Base-by-base conservation (phyloP, 1,140 invertebrate genomes). In the Ceratosolen fusciceps region DNA sequence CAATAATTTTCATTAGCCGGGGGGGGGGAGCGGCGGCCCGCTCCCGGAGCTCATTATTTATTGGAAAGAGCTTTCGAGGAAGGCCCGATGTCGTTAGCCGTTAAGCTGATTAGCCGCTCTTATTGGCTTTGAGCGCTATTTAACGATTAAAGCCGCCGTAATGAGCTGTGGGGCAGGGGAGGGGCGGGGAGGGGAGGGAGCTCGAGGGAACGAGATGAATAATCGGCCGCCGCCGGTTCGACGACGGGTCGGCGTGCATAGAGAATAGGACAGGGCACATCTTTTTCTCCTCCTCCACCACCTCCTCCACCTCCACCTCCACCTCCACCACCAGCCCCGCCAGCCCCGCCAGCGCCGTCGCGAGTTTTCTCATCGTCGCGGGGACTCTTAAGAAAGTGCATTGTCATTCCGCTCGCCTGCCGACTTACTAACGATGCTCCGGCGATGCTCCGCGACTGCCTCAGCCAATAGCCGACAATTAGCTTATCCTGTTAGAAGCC, bases 391-490 rank as follows among this genome's bases (percentile, higher is more conserved):
- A 88, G 88, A 88, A 88, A 86, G 83, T 86, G 84, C 89, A 90
- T 90, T 90, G 88, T 89, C 87, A 90, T 90, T 90, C 89, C 83
- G 77, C 82, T 89, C 89, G 86, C 83, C 83, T 87, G 83, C 85
- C 84, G 85, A 84, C 85, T 87, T 68, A 85, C 89, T 90, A 90
- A 90, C 88, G 88, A 90, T 88, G 86, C 89, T 86, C 84, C 81
- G 79, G 75, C 83, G 14, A 85, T 82, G 87, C 84, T 85, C 80
- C 81, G 52, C 85, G 88, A 88, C 87, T 77, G 74, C 88, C 88
- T 90, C 88, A 89, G 87, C 89, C 89, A 90, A 90, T 90, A 90
- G 83, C 84, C 86, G 87, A 88, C 89, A 90, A 90, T 90, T 90
- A 90, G 87, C 89, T 90, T 90, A 90, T 90, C 88, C 89, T 89